A percentile compares a stretch with the other conserved stretches of the same genome.
These are phyloP conservation scores for Peromyscus polionotus DNA, from an alignment of 2,113 vertebrate genomes.

Conservation along the genomic window DNA sequence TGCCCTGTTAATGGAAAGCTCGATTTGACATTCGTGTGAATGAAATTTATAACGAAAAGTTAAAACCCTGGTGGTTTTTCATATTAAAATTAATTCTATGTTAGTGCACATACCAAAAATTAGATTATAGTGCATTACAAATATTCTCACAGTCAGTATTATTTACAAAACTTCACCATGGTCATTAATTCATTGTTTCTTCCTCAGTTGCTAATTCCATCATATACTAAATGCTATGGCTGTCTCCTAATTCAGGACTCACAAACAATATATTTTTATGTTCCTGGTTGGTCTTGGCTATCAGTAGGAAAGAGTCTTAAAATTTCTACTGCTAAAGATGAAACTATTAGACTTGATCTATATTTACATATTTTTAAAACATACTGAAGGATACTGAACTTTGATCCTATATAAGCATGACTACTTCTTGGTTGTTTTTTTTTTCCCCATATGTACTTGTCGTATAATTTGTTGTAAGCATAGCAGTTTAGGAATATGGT, in stretches of 20 bases:
- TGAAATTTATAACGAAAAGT: neutral
- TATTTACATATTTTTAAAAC: neutral
- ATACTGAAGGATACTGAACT: neutral
- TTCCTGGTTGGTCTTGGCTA: neutral
- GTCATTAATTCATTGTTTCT: neutral
- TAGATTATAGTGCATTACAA: neutral
- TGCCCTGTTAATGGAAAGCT: neutral
- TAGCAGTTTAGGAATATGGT: neutral
- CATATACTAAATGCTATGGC: neutral
- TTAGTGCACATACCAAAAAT: neutral
- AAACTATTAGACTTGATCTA: neutral
- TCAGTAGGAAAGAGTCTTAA: neutral
- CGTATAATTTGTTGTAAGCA: neutral
- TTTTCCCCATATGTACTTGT: neutral
- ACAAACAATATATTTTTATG: neutral
- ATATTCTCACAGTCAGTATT: neutral
- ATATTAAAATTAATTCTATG: neutral
- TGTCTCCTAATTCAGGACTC: neutral
- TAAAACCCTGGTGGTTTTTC: neutral
- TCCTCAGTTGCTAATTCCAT: neutral
- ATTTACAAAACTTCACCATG: neutral
- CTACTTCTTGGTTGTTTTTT: neutral
- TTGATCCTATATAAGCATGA: neutral
- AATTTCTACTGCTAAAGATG: neutral
- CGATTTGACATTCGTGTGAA: neutral